Evolutionary conservation across 2,113 vertebrate genomes (phyloP), one percentile per base, ranked within the genome.

Genomic region (Rhea americana): DNA sequence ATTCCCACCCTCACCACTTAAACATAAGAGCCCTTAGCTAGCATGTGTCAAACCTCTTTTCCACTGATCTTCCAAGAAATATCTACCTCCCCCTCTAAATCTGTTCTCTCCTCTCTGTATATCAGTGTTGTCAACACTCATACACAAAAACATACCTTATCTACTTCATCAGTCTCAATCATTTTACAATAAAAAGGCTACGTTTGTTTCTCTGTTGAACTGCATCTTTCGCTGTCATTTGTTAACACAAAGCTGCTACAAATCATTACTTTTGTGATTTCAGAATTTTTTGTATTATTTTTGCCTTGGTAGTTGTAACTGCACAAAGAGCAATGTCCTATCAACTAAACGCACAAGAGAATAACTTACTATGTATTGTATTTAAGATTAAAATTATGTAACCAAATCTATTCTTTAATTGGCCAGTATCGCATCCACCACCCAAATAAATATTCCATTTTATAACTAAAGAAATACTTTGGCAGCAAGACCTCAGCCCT

Each of bases 41-140:
- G 56, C 20, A 91, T 90, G 65, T 94, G 61, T 85, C 35, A 88
- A 93, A 83, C 4, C 18, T 58, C 53, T 55, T 93, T 74, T 58
- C 90, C 90, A 85, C 71, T 94, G 72, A 94, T 91, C 85, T 83
- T 94, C 63, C 55, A 93, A 90, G 87, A 85, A 94, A 83, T 71
- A 76, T 80, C 93, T 85, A 50, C 93, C 90, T 93, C 93, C 93
- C 91, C 93, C 94, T 94, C 94, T 91, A 91, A 95, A 94, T 94
- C 94, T 95, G 90, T 94, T 90, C 93, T 71, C 76, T 82, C 55
- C 45, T 66, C 73, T 91, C 80, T 50, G 6, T n/a, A 45, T 65
- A 73, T 85, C 62, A 13, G 7, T 62, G 51, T 50, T 77, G 68
- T 30, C 35, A 28, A 87, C 35, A 89, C 21, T 45, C 58, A 41